phyloP scores from a whole-genome alignment of 2,113 vertebrate genomes.

The Phalacrocorax aristotelis region DNA sequence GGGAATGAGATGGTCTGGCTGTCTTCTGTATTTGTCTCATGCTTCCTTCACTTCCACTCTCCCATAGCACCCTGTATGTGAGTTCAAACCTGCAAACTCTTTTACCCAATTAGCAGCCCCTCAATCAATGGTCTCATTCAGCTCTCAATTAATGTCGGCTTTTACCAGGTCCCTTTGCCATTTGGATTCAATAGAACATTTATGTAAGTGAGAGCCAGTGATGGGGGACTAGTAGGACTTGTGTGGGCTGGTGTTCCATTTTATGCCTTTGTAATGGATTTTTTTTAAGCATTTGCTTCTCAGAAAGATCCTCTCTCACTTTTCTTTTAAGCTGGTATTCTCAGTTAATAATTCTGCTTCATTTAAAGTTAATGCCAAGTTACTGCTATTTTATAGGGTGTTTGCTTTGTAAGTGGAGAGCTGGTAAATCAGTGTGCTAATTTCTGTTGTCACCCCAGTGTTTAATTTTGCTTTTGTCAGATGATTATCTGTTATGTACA shows the following conservation, averaged over 20 bases:
- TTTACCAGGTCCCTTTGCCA: conserved; percentile 17
- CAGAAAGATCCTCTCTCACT: background rate
- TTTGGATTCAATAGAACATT: conserved; percentile 28
- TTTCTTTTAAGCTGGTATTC: background rate
- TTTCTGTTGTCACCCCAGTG: background rate
- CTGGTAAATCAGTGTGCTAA: conserved; percentile 35
- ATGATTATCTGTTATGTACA: conserved; percentile 22
- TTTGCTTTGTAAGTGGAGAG: conserved; percentile 31
- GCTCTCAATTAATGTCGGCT: background rate
- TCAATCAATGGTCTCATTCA: conserved; percentile 30
- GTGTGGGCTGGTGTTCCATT: background rate
- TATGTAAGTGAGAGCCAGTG: background rate
- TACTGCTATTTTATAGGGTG: conserved; percentile 7
- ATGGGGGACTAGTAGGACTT: background rate
- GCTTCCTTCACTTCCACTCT: background rate
- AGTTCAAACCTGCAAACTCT: conserved; percentile 37
- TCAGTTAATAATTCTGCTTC: background rate
- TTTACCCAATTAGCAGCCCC: conserved; percentile 3
- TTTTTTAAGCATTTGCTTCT: background rate
- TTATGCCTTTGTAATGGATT: background rate
- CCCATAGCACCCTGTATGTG: background rate
- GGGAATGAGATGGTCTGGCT: background rate
- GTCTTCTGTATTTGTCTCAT: background rate
- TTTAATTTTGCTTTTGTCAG: background rate
- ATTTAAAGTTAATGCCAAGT: conserved; percentile 3